These are phyloP conservation scores for Microplitis manilae DNA, from an alignment of 2,888 invertebrate genomes.

Conservation along the genomic window DNA sequence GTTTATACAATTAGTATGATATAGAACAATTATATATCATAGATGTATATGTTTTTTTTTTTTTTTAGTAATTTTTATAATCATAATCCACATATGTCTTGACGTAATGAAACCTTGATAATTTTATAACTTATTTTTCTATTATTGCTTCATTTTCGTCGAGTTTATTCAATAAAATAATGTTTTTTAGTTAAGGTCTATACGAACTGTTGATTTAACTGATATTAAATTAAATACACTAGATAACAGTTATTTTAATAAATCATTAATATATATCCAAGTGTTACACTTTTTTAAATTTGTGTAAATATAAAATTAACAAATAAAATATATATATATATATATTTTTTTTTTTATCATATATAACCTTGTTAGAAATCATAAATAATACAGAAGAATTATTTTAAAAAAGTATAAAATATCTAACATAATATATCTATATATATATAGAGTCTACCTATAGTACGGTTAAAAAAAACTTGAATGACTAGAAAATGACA, in stretches of 20 bases:
- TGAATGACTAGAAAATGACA: neutral
- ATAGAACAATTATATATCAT: neutral
- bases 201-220: neutral
- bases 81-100: neutral
- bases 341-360: neutral
- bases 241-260: constrained; percentile 1
- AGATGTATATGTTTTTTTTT: neutral
- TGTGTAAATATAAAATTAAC: neutral
- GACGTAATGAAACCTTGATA: neutral
- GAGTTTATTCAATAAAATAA: neutral
- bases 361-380: neutral
- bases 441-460: neutral
- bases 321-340: neutral
- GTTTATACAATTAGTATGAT: neutral
- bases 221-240: neutral
- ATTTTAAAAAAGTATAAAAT: neutral
- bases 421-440: neutral
- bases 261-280: neutral
- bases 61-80: neutral
- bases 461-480: neutral
- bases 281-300: neutral
- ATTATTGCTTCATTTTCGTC: neutral
- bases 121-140: neutral
- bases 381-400: neutral
- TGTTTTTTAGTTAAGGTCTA: neutral